A percentile compares a stretch with the other conserved stretches of the same genome.
Evolutionary conservation across 2,888 invertebrate genomes (phyloP).

Genomic region (Orthosia gothica): DNA sequence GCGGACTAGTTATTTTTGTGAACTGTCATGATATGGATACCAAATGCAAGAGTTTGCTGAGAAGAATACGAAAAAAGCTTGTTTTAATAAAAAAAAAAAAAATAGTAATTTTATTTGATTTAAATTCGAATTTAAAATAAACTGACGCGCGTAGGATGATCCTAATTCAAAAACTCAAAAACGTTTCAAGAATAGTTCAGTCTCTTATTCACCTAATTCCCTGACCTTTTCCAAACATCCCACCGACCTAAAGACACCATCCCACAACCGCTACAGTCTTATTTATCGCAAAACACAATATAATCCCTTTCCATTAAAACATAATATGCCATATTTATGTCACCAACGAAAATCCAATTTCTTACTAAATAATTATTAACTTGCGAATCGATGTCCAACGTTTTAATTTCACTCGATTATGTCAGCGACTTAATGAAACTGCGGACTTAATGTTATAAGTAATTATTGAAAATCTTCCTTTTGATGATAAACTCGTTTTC

Average conservation of each 20-base stretch:
- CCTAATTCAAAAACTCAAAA: neutral
- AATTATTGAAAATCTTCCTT: constrained; percentile 68
- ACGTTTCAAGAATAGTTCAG: neutral
- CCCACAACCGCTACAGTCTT: constrained; percentile 17
- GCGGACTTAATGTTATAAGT: constrained; percentile 64
- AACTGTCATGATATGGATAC: too few species aligned
- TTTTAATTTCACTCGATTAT: constrained; percentile 68
- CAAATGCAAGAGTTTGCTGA: too few species aligned
- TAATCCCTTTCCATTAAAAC: constrained; percentile 48
- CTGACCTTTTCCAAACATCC: constrained; percentile 10
- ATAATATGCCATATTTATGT: constrained; percentile 62
- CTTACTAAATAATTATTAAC: constrained; percentile 67
- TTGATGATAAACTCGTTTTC: constrained; percentile 69
- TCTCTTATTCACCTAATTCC: neutral
- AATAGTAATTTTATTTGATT: too few species aligned
- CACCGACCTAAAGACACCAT: constrained; percentile 39
- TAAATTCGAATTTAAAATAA: too few species aligned
- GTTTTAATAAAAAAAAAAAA: too few species aligned
- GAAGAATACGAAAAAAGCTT: too few species aligned
- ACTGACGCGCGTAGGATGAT: neutral
- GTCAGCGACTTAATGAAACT: constrained; percentile 70
- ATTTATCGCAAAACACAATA: constrained; percentile 39
- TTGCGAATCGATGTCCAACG: constrained; percentile 65
- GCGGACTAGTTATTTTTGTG: too few species aligned
- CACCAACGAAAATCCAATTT: constrained; percentile 55